Base-by-base conservation (phyloP, 2,797 vertebrate genomes). In the Gadopsis bispinosus region DNA sequence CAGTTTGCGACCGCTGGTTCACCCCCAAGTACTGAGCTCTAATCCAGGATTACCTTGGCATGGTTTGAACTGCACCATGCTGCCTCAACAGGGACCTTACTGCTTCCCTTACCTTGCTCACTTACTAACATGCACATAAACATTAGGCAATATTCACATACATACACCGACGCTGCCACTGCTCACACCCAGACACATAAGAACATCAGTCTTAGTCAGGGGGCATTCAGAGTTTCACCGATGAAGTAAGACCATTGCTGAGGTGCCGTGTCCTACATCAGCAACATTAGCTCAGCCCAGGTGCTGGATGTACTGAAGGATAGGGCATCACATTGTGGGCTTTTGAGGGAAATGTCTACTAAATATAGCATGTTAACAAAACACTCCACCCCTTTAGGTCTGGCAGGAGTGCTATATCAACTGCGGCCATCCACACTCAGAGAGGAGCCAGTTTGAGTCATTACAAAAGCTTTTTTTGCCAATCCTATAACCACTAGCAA, bases 11-110 rank as follows among this genome's bases (percentile, higher is more conserved):
- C 92, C 90, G 73, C 68, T 77, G 76, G 55, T 41, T 92, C 92
- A 94, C 91, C 92, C 37, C 90, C 61, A 29, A 64, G 77, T 91
- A 79, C 89, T 89, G 80, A 86, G 71, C 82, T 90, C 74, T 94
- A 94, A 94, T 94, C 91, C 88, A 78, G 89, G 91, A 94, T 95
- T 94, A 93, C 79, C 69, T 80, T 56, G 73, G 71, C 79, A 84
- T 80, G 84, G 75, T 87, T 84, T 87, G 83, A 87, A 87, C 81
- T 81, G 80, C 69, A 68, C 73, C 76, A 67, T 59, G 22, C 63
- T 71, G 50, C 69, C 75, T 89, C 68, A 81, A 88, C 58, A 29
- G 82, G 70, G 53, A 87, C 78, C 59, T 77, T 65, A 77, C 5
- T 31, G 73, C 67, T 22, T 81, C 62, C 62, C 56, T 64, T 84